Conservation (phyloP, 1,140 invertebrate genomes). For the Branchinecta lindahli region DNA sequence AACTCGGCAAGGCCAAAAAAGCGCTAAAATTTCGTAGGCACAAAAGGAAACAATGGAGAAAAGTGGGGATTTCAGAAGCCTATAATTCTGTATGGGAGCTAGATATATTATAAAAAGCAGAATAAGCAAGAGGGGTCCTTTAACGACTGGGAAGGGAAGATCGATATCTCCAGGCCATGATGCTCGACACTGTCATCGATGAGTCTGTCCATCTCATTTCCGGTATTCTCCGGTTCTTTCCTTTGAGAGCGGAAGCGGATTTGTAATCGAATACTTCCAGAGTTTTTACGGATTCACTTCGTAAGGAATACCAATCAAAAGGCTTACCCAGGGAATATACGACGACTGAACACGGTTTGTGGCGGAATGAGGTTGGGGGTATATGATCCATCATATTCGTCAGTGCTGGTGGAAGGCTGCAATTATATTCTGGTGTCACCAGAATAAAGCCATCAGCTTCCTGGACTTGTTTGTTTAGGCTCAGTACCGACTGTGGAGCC, state of each 20-base stretch:
- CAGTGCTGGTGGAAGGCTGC: constrained; percentile 33
- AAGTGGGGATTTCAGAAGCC: no score
- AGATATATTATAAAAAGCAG: no score
- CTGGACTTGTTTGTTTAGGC: constrained; percentile 29
- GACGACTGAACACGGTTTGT: constrained; percentile 35
- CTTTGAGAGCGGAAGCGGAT: constrained; percentile 9
- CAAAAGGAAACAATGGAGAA: no score
- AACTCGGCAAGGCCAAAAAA: no score
- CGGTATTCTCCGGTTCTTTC: background rate
- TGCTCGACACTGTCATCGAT: no score
- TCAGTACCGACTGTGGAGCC: constrained; percentile 30
- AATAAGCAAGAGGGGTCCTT: no score
- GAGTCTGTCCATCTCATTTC: no score
- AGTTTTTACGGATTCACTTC: background rate
- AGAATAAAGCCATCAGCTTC: constrained; percentile 33
- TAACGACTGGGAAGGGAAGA: no score
- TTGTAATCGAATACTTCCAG: background rate
- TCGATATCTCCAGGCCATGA: no score
- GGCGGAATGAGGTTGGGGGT: constrained; percentile 28
- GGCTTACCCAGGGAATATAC: constrained; percentile 34
- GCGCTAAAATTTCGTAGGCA: no score
- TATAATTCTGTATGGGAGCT: no score
- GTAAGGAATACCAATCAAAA: background rate
- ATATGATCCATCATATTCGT: constrained; percentile 36
- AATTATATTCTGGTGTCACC: constrained; percentile 36